Evolutionary conservation across 2,113 vertebrate species (phyloP), one percentile per base, ranked within the genome.

Genomic region (Tachycineta bicolor): DNA sequence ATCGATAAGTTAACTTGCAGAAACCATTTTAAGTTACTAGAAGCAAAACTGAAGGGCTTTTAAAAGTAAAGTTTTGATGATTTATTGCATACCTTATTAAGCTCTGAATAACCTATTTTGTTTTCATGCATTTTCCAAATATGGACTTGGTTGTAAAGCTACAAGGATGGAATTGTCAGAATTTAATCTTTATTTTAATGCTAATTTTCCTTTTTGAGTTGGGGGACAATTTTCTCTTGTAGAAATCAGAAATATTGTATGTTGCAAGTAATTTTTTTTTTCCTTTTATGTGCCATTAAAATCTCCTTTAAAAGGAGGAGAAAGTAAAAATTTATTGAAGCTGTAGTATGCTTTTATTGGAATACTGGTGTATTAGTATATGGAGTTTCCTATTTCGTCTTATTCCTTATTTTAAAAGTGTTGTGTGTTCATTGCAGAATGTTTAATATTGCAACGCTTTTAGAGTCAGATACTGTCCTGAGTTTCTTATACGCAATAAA

Each of bases 1-100:
- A 93, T 92, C 86, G 89, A 44, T 79, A 82, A 84, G 49, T 64
- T 93, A 70, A 84, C 74, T 82, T 89, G 49, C 12, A 76, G 59
- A 92, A 91, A 90, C 62, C 46, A 59, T 95, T 91, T 65, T 37
- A 87, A 94, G n/a, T 93, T 87, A 52, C 47, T 70, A 44, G 46
- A 80, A 80, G 43, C 19, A 80, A 93, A 87, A 73, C 6, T 59
- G 28, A 82, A 9, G 10, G 8, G 0, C 0, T 11, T 79, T 88
- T 85, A 12, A 20, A 87, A 89, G 52, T 68, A 64, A 84, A 21
- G 10, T 53, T 93, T 87, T 87, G 58, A 29, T 78, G 60, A 87
- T 87, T 92, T 95, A 81, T 89, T 79, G 56, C 50, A 24, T 79
- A 52, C 5, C 7, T 92, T 91, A 69, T 68, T 55, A 89, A 87